A percentile compares a stretch with the other conserved stretches of the same genome.
Conservation (phyloP, 2,888 invertebrate species). For the Elmis aenea region DNA sequence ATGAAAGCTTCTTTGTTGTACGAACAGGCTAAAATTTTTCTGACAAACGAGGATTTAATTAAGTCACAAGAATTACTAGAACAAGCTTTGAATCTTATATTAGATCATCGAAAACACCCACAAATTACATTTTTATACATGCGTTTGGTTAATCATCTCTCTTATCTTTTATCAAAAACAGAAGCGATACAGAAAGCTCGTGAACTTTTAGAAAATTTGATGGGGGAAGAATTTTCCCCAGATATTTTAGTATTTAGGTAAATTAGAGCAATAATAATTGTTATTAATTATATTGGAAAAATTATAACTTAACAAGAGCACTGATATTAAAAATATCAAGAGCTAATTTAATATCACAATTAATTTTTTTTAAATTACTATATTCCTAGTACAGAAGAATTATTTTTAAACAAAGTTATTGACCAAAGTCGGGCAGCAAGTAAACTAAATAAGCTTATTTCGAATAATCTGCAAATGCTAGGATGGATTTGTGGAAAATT, state of each 20-base stretch:
- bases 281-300: too few species aligned
- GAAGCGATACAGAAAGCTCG: slow-evolving; percentile 49
- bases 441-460: slow-evolving; percentile 55
- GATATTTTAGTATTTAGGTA: neutral
- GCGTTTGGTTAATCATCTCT: slow-evolving; percentile 54
- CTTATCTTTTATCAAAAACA: slow-evolving; percentile 53
- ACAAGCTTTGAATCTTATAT: slow-evolving; percentile 32
- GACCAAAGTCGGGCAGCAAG: slow-evolving; percentile 45
- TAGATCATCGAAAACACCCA: slow-evolving; percentile 29
- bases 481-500: slow-evolving; percentile 56
- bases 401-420: slow-evolving; percentile 46
- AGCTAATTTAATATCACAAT: neutral
- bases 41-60: slow-evolving; percentile 28
- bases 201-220: slow-evolving; percentile 49
- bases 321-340: too few species aligned
- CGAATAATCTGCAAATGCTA: slow-evolving; percentile 60
- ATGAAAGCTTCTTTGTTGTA: slow-evolving; percentile 42
- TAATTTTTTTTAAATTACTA: slow-evolving; percentile 1
- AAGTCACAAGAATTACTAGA: slow-evolving; percentile 33
- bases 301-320: too few species aligned
- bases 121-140: slow-evolving; percentile 49
- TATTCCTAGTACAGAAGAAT: slow-evolving; percentile 48
- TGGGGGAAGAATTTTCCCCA: neutral
- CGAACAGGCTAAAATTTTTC: slow-evolving; percentile 41
- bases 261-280: too few species aligned